phyloP scores from a whole-genome alignment of 2,113 vertebrate genomes.

The Pipa parva region DNA sequence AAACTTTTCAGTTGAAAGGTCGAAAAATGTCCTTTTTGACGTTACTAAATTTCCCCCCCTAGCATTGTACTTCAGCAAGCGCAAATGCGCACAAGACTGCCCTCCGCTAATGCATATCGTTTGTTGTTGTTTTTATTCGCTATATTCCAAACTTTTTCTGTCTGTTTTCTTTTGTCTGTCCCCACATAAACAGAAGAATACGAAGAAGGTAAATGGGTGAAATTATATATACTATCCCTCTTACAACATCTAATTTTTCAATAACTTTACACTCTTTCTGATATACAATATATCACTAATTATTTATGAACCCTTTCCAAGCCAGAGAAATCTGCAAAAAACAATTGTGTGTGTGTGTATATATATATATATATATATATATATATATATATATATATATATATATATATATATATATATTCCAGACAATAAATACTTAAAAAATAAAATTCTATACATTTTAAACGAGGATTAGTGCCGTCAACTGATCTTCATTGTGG shows the following conservation, averaged over 20 bases:
- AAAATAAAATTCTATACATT: no score
- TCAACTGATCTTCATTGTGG: no score
- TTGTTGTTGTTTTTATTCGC: neutral
- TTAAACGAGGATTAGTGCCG: no score
- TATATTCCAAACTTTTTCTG: neutral
- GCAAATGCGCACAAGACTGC: neutral
- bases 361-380: no score
- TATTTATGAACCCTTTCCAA: slow-evolving; percentile 3
- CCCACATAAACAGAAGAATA: slow-evolving; percentile 36
- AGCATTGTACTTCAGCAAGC: neutral
- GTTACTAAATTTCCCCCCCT: neutral
- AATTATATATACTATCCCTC: neutral
- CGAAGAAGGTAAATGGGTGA: slow-evolving; percentile 39
- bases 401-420: no score
- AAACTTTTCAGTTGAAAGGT: neutral
- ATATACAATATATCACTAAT: slow-evolving; percentile 17
- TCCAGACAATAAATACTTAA: no score
- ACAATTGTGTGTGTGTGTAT: no score
- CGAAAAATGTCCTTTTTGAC: neutral
- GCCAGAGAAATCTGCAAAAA: neutral
- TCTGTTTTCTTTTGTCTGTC: slow-evolving; percentile 23
- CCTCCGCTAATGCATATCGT: neutral
- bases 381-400: no score
- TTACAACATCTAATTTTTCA: slow-evolving; percentile 1
- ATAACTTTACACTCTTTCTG: neutral